Evolutionary conservation across 2,797 vertebrate species (phyloP).

Genomic region (Chanos chanos): DNA sequence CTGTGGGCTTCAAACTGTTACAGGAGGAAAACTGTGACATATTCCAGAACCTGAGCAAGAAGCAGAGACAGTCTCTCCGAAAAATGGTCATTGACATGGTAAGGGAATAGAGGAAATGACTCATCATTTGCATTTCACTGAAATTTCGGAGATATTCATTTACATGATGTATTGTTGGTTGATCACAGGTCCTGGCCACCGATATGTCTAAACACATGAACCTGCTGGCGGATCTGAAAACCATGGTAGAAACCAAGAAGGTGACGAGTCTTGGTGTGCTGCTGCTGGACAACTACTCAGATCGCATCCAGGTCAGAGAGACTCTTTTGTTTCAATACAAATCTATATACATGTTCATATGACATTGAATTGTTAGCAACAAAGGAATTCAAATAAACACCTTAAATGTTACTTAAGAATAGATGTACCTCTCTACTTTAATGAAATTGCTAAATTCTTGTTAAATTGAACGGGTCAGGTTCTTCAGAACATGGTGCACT

Average conservation of each 20-base stretch:
- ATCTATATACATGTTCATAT: no score
- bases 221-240: slow-evolving; percentile 89
- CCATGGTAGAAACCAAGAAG: slow-evolving; percentile 96
- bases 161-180: background rate
- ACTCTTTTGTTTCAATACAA: no score
- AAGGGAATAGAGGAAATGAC: slow-evolving; percentile 36
- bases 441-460: background rate
- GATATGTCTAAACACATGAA: slow-evolving; percentile 98
- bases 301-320: slow-evolving; percentile 88
- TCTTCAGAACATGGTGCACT: slow-evolving; percentile 92
- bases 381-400: no score
- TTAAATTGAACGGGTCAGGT: slow-evolving; percentile 66
- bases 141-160: background rate
- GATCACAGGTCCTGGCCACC: slow-evolving; percentile 82
- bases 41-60: slow-evolving; percentile 87
- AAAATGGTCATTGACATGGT: slow-evolving; percentile 95
- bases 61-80: slow-evolving; percentile 81
- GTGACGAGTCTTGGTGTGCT: slow-evolving; percentile 89
- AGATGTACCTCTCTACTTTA: no score
- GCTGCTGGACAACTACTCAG: slow-evolving; percentile 89
- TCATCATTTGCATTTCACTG: background rate
- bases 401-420: no score
- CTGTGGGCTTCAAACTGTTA: slow-evolving; percentile 90
- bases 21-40: slow-evolving; percentile 91
- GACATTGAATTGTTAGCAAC: no score